Percentiles rank a stretch among this genome's conserved stretches.
These are phyloP conservation scores for Entomobrya proxima DNA, from an alignment of 2,888 invertebrate genomes.

Conservation along the genomic window DNA sequence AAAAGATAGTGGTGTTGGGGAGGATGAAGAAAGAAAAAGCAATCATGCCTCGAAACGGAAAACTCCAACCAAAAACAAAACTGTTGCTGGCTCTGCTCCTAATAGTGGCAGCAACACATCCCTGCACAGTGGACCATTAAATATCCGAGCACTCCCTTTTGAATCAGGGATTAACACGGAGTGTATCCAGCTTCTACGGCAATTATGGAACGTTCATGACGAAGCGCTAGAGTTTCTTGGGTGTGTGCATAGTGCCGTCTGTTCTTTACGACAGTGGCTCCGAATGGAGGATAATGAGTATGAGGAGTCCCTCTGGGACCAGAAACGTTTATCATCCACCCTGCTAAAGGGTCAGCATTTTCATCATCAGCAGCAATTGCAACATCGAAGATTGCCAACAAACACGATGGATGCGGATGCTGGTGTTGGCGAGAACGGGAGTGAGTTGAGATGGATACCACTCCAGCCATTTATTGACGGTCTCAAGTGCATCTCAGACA, in stretches of 20 bases:
- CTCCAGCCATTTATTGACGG: slow-evolving; percentile 69
- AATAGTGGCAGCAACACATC: slow-evolving; percentile 22
- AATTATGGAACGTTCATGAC: slow-evolving; percentile 75
- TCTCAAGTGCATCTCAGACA: slow-evolving; percentile 74
- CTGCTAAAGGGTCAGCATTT: neutral
- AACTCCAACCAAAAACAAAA: slow-evolving; percentile 19
- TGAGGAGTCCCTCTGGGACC: slow-evolving; percentile 64
- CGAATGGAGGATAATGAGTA: slow-evolving; percentile 68
- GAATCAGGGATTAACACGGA: slow-evolving; percentile 75
- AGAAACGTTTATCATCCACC: slow-evolving; percentile 59
- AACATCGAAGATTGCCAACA: neutral
- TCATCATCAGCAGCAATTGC: neutral
- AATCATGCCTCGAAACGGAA: neutral
- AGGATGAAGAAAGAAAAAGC: neutral
- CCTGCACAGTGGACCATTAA: slow-evolving; percentile 40
- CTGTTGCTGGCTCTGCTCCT: neutral
- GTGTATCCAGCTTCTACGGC: slow-evolving; percentile 73
- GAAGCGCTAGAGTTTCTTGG: slow-evolving; percentile 68
- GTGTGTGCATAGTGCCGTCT: slow-evolving; percentile 52
- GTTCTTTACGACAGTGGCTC: slow-evolving; percentile 57
- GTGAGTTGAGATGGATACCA: slow-evolving; percentile 63
- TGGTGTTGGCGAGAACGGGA: slow-evolving; percentile 20
- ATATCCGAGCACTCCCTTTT: slow-evolving; percentile 66
- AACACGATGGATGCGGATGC: neutral
- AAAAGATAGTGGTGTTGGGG: neutral